Percentiles rank a stretch among this genome's conserved stretches.
Conservation (phyloP, 2,113 vertebrate genomes). For the Megaceryle maxima region DNA sequence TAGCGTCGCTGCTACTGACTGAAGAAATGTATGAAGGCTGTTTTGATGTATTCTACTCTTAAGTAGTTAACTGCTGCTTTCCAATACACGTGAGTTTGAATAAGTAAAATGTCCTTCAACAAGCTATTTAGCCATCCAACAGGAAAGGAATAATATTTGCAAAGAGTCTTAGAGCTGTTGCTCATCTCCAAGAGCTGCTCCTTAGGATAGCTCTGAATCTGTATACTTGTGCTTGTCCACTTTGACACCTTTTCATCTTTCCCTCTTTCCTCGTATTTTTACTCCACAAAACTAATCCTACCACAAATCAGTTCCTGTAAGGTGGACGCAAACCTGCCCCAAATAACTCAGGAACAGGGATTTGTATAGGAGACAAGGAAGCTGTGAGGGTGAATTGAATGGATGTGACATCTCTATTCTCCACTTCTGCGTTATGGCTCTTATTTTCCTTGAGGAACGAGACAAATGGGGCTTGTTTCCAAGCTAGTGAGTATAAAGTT, state of each 20-base stretch:
- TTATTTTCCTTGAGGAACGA: conserved; percentile 63
- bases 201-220: neutral
- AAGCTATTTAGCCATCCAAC: neutral
- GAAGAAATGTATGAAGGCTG: neutral
- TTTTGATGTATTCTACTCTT: neutral
- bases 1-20: neutral
- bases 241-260: neutral
- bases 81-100: neutral
- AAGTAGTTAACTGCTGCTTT: neutral
- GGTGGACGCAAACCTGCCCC: neutral
- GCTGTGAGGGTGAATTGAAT: neutral
- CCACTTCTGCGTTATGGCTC: conserved; percentile 14
- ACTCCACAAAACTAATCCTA: neutral
- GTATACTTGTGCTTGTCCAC: neutral
- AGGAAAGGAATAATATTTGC: neutral
- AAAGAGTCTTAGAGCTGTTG: neutral
- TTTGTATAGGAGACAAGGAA: neutral
- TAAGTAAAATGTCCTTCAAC: neutral
- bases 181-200: neutral
- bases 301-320: neutral
- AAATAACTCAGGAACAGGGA: neutral
- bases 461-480: conserved; percentile 50
- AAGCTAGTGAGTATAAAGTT: conserved; percentile 57
- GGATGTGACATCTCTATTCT: conserved; percentile 56
- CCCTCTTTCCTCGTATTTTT: neutral